Evolutionary conservation across 1,140 invertebrate species (phyloP), one percentile per base, ranked within the genome.

Genomic region (Venustaconcha ellipsiformis): DNA sequence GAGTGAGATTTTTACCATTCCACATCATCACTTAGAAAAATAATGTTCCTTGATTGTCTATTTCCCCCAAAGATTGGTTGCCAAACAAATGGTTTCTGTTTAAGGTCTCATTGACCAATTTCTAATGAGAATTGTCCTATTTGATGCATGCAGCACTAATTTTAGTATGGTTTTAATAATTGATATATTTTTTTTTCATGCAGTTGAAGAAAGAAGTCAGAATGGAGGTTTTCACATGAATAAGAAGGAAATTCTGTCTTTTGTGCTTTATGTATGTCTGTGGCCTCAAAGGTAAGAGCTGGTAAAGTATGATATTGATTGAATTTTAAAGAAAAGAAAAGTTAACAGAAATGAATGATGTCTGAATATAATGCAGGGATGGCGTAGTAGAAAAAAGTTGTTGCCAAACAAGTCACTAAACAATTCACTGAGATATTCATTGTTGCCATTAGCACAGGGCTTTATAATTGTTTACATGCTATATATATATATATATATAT

Each of bases 251-350:
- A 92, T 94, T 69, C 92, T 94, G 86, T 92, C 91, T 71, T 92
- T 94, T 71, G 91, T 94, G 80, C 91, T 92, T 76, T 94, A 94
- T 87, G 93, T 94, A 79, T 91, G 93, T 82, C 91, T 92, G 56
- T 94, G 94, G 94, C 93, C 93, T 72, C 93, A 94, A 90, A 92
- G 93, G 92, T 93, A 91, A 72, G 78, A 65, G n/a, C 5, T n/a
- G 26, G 37, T 48, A 48, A 48, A 48, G 37, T 48, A 48, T 48
- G 6, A 48, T 48, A 48, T 48, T 13, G n/a, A 11, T 14, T 13
- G 26, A 23, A 72, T 70, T 81, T 63, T 64, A 30, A 57, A 70
- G 63, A 56, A 30, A 68, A 57, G 64, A 56, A 60, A 23, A 63
- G 5, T 63, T 8, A 14, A 62, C 74, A 23, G 20, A 58, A 23